Conservation (phyloP, 2,113 vertebrate genomes). For the Tor tambroides region DNA sequence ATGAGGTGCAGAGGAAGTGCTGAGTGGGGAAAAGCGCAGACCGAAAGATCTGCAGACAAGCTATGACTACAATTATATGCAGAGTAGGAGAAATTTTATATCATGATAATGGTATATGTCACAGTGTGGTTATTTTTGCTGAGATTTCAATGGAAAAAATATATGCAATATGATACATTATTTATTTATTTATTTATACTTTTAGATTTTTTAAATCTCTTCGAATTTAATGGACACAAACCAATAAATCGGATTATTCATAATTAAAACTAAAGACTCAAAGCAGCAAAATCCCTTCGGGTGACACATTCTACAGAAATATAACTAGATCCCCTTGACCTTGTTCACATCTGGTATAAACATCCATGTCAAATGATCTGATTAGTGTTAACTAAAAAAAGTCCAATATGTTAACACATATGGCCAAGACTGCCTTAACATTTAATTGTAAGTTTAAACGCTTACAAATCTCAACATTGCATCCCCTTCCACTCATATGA, state of each 20-base stretch:
- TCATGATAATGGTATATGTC: not conserved
- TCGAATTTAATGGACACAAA: not conserved
- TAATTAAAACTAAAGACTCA: not conserved
- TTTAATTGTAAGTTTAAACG: not conserved
- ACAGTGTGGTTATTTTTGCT: slow-evolving; percentile 11
- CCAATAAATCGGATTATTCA: not conserved
- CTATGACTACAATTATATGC: slow-evolving; percentile 10
- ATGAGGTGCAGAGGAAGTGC: slow-evolving; percentile 69
- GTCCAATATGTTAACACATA: too few species aligned
- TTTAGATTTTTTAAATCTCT: too few species aligned
- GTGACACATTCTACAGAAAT: not conserved
- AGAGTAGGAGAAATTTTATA: slow-evolving; percentile 12
- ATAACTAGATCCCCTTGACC: not conserved
- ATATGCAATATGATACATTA: not conserved
- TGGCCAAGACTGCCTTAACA: too few species aligned
- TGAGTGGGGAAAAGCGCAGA: slow-evolving; percentile 71
- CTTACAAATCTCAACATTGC: not conserved
- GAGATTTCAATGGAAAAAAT: not conserved
- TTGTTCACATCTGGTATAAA: not conserved
- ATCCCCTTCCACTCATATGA: too few species aligned
- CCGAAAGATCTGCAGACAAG: slow-evolving; percentile 61
- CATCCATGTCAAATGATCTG: not conserved
- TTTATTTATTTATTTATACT: not conserved
- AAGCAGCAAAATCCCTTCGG: not conserved
- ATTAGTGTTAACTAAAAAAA: not conserved